These are phyloP conservation scores for Mylabris phalerata DNA, from an alignment of 1,140 invertebrate genomes.

Conservation along the genomic window DNA sequence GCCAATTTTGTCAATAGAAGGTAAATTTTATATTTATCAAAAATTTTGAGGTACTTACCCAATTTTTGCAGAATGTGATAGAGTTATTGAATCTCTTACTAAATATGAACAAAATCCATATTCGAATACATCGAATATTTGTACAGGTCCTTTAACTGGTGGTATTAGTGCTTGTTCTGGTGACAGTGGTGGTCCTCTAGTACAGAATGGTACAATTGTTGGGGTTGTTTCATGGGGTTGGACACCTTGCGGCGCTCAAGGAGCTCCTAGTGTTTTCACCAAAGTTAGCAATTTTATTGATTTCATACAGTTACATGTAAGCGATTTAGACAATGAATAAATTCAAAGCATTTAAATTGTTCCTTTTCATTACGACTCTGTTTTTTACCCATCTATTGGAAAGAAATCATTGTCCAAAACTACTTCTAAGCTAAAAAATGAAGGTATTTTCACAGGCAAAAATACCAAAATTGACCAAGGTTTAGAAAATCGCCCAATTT, in stretches of 20 bases:
- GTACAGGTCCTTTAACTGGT: conserved; percentile 53
- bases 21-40: background rate
- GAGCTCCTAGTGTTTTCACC: conserved; percentile 64
- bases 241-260: conserved; percentile 56
- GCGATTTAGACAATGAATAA: background rate
- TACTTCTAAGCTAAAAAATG: no score
- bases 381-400: no score
- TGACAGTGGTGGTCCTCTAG: conserved; percentile 60
- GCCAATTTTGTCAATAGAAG: conserved; percentile 11
- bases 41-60: background rate
- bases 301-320: conserved; percentile 4
- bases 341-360: no score
- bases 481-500: no score
- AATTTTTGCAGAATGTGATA: conserved; percentile 29
- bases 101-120: conserved; percentile 29
- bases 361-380: no score
- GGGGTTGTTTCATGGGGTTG: conserved; percentile 74
- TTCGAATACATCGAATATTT: conserved; percentile 46
- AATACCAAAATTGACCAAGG: no score
- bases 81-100: conserved; percentile 16
- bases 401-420: no score
- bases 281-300: conserved; percentile 46
- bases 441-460: no score
- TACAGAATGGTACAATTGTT: conserved; percentile 45
- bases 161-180: conserved; percentile 55